Evolutionary conservation across 2,888 invertebrate species (phyloP), one percentile per base, ranked within the genome.

Genomic region (Melinaea menophilus): DNA sequence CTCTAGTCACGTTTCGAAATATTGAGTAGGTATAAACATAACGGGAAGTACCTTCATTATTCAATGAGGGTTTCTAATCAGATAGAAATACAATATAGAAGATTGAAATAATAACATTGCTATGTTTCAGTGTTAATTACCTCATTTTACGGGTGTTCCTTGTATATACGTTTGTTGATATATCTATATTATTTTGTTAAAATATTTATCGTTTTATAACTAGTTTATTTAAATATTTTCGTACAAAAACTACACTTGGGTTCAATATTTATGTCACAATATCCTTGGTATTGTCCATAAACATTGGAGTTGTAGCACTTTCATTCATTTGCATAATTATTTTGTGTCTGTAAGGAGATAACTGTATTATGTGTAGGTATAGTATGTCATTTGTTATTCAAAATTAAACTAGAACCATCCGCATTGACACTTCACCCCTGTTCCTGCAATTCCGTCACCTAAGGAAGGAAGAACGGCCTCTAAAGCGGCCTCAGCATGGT

Each of bases 1-100:
- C 58, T 66, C 69, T 72, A 72, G 71, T 72, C 70, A 69, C 64
- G 56, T 59, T 48, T 56, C 46, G 55, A 59, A 64, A 56, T 62
- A 56, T 48, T 48, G 59, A 64, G 45, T 59, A 60, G 55, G 2
- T 61, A 13, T 12, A 60, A 58, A 46, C 9, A n/a, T 33, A 55
- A 59, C 37, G 35, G 59, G 58, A 61, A 59, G 54, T 59, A 56
- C 56, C 58, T 46, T 56, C 33, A 61, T 56, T 56, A n/a, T n/a
- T 61, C 46, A 46, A 31, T 41, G 31, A 34, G 31, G 35, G 41
- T 12, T 55, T 12, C 55, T 31, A 34, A 59, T 46, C 7, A 5
- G 5, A 37, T 37, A 7, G 37, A 37, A 37, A 37, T 5, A 37
- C 37, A 37, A 37, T 37, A 37, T 37, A 7, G 37, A 22, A 33